Percentiles rank a stretch among this genome's conserved stretches.
Evolutionary conservation across 2,113 vertebrate species (phyloP).

Genomic region (Poicephalus meyeri): DNA sequence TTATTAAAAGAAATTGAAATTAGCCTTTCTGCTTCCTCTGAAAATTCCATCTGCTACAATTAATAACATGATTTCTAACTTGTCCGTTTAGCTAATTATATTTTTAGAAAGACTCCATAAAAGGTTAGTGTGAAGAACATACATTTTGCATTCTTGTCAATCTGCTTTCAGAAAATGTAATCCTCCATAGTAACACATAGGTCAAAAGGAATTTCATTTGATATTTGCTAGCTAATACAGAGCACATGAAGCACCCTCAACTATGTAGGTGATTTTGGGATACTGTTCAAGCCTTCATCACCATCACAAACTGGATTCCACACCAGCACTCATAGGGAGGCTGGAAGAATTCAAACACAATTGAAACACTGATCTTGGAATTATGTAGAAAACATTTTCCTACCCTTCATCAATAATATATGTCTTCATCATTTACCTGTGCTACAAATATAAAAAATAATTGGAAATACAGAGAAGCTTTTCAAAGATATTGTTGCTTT

Average conservation of each 20-base stretch:
- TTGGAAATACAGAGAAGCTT: not conserved
- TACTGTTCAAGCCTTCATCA: not conserved
- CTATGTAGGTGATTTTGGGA: not conserved
- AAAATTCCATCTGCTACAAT: slow-evolving; percentile 69
- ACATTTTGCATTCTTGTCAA: not conserved
- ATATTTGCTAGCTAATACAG: not conserved
- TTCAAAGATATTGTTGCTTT: not conserved
- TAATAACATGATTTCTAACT: slow-evolving; percentile 57
- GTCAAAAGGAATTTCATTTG: not conserved
- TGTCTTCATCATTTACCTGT: not conserved
- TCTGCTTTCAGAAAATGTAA: slow-evolving; percentile 12
- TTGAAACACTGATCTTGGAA: not conserved
- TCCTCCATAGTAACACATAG: not conserved
- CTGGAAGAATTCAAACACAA: not conserved
- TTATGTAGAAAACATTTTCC: not conserved
- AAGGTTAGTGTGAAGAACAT: slow-evolving; percentile 9
- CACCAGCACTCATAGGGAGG: not conserved
- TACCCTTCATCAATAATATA: not conserved
- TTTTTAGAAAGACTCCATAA: slow-evolving; percentile 58
- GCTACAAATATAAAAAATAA: not conserved
- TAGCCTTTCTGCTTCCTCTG: slow-evolving; percentile 51
- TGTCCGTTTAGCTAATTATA: slow-evolving; percentile 39
- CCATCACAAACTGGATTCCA: not conserved
- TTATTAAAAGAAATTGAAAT: slow-evolving; percentile 61
- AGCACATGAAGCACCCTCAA: not conserved